Percentiles rank a stretch among this genome's conserved stretches.
Evolutionary conservation across 2,888 invertebrate species (phyloP).

Genomic region (Polydrusus tereticollis): DNA sequence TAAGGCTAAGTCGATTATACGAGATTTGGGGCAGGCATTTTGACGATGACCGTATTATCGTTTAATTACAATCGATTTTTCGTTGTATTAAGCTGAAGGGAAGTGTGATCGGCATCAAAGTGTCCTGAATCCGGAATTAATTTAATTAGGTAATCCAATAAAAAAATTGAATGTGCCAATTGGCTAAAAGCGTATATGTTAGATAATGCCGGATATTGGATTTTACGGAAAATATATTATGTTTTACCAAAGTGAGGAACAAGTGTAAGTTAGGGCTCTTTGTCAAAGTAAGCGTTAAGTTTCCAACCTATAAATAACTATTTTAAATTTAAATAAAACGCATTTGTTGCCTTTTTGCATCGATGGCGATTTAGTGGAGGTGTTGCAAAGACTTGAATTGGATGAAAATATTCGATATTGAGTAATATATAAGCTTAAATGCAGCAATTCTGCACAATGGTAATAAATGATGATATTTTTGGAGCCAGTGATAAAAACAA

Average conservation of each 20-base stretch:
- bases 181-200: constrained; percentile 33
- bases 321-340: too few relatives aligned
- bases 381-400: too few relatives aligned
- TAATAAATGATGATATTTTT: too few relatives aligned
- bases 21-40: constrained; percentile 49
- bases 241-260: neutral
- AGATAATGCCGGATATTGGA: constrained; percentile 16
- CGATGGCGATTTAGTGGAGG: too few relatives aligned
- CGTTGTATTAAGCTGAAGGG: constrained; percentile 46
- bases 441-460: too few relatives aligned
- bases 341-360: too few relatives aligned
- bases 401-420: too few relatives aligned
- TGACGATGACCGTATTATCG: constrained; percentile 49
- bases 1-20: constrained; percentile 43
- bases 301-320: too few relatives aligned
- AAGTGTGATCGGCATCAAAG: constrained; percentile 53
- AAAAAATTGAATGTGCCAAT: constrained; percentile 51
- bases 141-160: constrained; percentile 60
- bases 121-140: constrained; percentile 59
- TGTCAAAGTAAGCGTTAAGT: too few relatives aligned
- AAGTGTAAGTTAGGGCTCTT: neutral
- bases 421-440: too few relatives aligned
- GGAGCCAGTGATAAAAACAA: too few relatives aligned
- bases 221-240: constrained; percentile 18
- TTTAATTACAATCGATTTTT: constrained; percentile 52